Evolutionary conservation across 1,140 invertebrate species (phyloP).

Genomic region (Branchinecta lynchi): DNA sequence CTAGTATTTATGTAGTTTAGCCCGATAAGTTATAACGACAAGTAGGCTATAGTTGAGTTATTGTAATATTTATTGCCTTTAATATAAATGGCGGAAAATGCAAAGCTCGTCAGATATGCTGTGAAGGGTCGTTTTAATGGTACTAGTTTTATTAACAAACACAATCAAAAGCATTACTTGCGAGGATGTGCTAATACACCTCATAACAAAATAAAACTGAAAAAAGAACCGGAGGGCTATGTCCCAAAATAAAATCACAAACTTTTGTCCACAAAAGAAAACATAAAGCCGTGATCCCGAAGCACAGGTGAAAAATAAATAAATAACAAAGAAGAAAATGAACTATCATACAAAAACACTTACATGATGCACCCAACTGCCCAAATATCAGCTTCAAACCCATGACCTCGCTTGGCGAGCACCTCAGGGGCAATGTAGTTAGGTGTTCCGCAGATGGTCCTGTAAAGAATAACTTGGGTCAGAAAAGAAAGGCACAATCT

Average conservation of each 20-base stretch:
- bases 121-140: no score
- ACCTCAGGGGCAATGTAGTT: conserved; percentile 98
- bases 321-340: neutral
- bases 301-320: no score
- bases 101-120: no score
- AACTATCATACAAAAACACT: conserved; percentile 23
- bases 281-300: neutral
- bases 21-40: no score
- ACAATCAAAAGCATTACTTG: no score
- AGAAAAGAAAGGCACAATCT: conserved; percentile 6
- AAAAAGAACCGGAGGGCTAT: neutral
- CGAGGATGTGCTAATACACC: no score
- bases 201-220: no score
- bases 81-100: no score
- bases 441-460: conserved; percentile 90
- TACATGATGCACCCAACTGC: conserved; percentile 85
- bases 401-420: conserved; percentile 80
- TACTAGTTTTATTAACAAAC: no score
- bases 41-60: no score
- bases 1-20: no score
- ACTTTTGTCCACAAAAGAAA: neutral
- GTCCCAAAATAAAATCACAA: conserved; percentile 17
- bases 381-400: conserved; percentile 93
- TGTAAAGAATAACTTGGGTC: conserved; percentile 27
- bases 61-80: no score